These are phyloP conservation scores for Arctia plantaginis DNA, from an alignment of 2,888 invertebrate species.

Conservation along the genomic window DNA sequence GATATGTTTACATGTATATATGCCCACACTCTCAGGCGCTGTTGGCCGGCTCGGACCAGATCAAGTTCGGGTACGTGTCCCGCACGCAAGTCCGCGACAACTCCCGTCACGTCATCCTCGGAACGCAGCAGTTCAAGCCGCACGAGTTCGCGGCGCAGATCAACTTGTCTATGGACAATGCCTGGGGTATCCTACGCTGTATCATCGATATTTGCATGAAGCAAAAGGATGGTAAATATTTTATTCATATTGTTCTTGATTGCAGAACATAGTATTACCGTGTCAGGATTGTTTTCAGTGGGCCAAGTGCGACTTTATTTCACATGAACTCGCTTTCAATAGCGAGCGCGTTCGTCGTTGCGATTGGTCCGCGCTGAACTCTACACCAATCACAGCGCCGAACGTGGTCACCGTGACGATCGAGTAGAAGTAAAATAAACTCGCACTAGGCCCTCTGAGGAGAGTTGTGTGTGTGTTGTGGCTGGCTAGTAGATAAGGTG, in stretches of 20 bases:
- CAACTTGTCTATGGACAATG: conserved; percentile 99
- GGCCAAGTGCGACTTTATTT: too few species aligned
- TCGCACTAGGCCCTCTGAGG: too few species aligned
- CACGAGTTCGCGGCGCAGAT: conserved; percentile 99
- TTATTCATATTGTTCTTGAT: neutral
- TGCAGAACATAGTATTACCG: neutral
- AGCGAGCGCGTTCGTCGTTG: too few species aligned
- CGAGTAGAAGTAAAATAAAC: too few species aligned
- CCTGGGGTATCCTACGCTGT: conserved; percentile 99
- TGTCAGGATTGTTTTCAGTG: neutral
- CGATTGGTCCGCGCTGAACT: too few species aligned
- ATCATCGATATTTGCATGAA: conserved; percentile 99
- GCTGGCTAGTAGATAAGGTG: too few species aligned
- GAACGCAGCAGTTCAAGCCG: conserved; percentile 99
- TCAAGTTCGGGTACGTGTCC: conserved; percentile 99
- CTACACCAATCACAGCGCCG: too few species aligned
- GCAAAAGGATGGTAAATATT: conserved; percentile 93
- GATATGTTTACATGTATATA: neutral
- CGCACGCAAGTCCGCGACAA: conserved; percentile 97
- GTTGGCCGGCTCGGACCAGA: conserved; percentile 97
- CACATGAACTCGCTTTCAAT: too few species aligned
- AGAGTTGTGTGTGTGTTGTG: too few species aligned
- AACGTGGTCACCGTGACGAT: too few species aligned
- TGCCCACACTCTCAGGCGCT: conserved; percentile 87
- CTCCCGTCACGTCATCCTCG: conserved; percentile 97